Percentiles rank a stretch among this genome's conserved stretches.
Conservation (phyloP, 2,888 invertebrate genomes). For the Archips crataeganus region DNA sequence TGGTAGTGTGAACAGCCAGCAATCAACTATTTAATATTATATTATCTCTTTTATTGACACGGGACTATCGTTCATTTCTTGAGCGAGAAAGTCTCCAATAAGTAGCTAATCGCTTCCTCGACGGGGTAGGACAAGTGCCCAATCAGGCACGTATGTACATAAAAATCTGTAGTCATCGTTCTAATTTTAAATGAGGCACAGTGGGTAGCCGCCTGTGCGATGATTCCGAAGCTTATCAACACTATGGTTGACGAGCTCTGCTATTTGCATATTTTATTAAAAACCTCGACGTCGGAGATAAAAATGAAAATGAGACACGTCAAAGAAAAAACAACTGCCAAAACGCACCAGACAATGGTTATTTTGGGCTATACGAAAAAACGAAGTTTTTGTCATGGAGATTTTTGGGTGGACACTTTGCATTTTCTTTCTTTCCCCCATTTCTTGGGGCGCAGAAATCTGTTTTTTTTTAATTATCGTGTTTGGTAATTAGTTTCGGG, state of each 20-base stretch:
- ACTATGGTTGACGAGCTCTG: constrained; percentile 62
- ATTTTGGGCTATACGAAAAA: constrained; percentile 82
- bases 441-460: constrained; percentile 73
- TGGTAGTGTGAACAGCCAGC: too few species aligned
- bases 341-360: constrained; percentile 81
- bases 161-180: constrained; percentile 14
- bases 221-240: constrained; percentile 54
- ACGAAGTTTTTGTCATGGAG: constrained; percentile 81
- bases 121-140: too few species aligned
- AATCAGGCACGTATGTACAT: neutral
- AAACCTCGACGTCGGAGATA: constrained; percentile 78
- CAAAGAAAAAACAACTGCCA: constrained; percentile 77
- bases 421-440: constrained; percentile 81
- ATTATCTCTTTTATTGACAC: too few species aligned
- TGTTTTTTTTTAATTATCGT: constrained; percentile 85
- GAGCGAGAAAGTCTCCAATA: neutral
- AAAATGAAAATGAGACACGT: constrained; percentile 83
- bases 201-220: constrained; percentile 28
- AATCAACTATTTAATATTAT: too few species aligned
- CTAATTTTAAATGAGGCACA: constrained; percentile 48
- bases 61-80: too few species aligned
- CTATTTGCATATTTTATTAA: constrained; percentile 85
- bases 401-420: constrained; percentile 82
- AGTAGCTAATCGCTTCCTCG: neutral
- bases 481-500: constrained; percentile 85